A percentile compares a stretch with the other conserved stretches of the same genome.
Evolutionary conservation across 2,888 invertebrate genomes (phyloP).

Genomic region (Dichetophora obliterata): DNA sequence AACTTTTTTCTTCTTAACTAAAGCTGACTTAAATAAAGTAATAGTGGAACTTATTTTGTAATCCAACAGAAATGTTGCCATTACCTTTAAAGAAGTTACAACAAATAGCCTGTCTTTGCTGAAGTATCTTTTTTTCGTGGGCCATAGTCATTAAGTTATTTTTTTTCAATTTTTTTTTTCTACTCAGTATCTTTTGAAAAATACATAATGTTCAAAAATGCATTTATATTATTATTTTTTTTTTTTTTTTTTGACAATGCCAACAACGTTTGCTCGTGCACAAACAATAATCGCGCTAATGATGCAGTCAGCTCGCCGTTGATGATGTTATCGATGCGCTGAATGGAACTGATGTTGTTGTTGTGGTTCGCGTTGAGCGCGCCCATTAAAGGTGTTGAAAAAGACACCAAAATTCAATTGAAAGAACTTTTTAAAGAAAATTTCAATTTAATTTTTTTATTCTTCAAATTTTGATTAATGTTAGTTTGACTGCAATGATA

Average conservation of each 20-base stretch:
- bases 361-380: background rate
- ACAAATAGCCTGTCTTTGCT: background rate
- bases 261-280: slow-evolving; percentile 5
- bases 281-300: slow-evolving; percentile 21
- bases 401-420: background rate
- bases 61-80: no score
- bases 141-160: background rate
- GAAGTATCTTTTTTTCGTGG: background rate
- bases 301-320: background rate
- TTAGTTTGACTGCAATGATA: background rate
- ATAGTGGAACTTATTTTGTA: no score
- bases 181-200: background rate
- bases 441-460: background rate
- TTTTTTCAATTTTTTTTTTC: background rate
- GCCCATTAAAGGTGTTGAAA: slow-evolving; percentile 3
- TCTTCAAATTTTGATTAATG: slow-evolving; percentile 3
- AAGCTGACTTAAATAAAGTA: no score
- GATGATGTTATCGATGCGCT: slow-evolving; percentile 1
- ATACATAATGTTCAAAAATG: slow-evolving; percentile 7
- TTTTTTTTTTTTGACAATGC: background rate
- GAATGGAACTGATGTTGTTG: background rate
- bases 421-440: background rate
- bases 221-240: background rate
- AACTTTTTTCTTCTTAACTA: no score
- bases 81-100: no score